phyloP scores from a whole-genome alignment of 1,140 invertebrate species.

The Pogonomyrmex barbatus region DNA sequence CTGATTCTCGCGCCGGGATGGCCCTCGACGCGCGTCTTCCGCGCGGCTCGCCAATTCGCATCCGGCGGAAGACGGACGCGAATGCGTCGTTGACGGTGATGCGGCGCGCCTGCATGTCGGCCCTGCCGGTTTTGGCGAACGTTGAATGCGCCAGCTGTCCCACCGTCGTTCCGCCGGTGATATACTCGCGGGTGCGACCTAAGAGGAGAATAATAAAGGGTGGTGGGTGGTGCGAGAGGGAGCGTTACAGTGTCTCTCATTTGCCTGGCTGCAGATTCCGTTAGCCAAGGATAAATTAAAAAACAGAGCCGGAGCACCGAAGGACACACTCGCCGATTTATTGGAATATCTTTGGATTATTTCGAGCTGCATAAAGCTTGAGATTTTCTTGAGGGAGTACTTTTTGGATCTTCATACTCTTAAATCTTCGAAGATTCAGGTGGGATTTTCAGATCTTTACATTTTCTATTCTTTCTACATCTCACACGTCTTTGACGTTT shows the following conservation, averaged over 20 bases:
- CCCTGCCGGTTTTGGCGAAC: slow-evolving; percentile 33
- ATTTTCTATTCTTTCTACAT: background rate
- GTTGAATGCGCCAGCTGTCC: slow-evolving; percentile 52
- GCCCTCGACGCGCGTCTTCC: slow-evolving; percentile 44
- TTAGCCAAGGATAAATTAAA: background rate
- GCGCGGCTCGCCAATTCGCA: slow-evolving; percentile 52
- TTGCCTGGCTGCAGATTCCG: background rate
- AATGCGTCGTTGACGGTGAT: slow-evolving; percentile 17
- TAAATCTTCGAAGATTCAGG: background rate
- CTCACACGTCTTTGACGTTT: background rate
- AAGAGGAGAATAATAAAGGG: slow-evolving; percentile 67
- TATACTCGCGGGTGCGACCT: slow-evolving; percentile 62
- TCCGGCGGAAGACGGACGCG: background rate
- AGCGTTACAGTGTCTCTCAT: slow-evolving; percentile 60
- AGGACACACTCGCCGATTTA: background rate
- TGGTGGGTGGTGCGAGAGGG: slow-evolving; percentile 16
- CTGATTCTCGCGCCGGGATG: slow-evolving; percentile 40
- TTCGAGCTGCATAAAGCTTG: background rate
- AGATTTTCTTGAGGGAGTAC: background rate
- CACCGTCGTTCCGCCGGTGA: slow-evolving; percentile 57
- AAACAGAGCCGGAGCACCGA: background rate
- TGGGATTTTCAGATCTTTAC: background rate
- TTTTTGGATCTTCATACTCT: background rate
- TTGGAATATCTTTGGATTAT: background rate
- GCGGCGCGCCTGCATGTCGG: slow-evolving; percentile 3